A percentile compares a stretch with the other conserved stretches of the same genome.
Evolutionary conservation across 2,888 invertebrate species (phyloP).

Genomic region (Abrostola tripartita): DNA sequence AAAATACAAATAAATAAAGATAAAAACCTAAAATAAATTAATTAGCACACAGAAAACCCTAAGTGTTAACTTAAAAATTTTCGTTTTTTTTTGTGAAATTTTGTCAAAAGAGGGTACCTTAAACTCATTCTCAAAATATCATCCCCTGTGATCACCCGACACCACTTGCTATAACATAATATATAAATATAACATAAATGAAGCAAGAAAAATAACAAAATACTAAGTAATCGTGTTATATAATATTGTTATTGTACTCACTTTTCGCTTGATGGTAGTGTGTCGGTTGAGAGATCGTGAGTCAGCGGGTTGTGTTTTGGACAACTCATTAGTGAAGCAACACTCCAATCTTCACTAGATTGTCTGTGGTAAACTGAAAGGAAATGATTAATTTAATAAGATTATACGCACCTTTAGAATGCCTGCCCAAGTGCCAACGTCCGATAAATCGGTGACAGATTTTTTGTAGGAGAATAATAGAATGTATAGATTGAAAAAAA

Average conservation of each 20-base stretch:
- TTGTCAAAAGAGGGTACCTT: slow-evolving; percentile 87
- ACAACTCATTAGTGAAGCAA: slow-evolving; percentile 92
- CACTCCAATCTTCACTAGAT: slow-evolving; percentile 90
- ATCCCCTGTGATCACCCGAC: slow-evolving; percentile 90
- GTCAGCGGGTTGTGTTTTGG: slow-evolving; percentile 88
- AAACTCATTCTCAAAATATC: slow-evolving; percentile 93
- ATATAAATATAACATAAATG: slow-evolving; percentile 50
- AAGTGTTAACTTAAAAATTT: slow-evolving; percentile 48
- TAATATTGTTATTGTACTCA: slow-evolving; percentile 64
- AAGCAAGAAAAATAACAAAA: slow-evolving; percentile 41
- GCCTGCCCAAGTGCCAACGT: no score
- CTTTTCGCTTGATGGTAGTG: slow-evolving; percentile 84
- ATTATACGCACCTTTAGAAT: no score
- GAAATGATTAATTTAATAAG: not conserved
- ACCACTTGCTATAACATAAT: slow-evolving; percentile 85
- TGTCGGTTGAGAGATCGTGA: slow-evolving; percentile 74
- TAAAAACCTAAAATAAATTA: slow-evolving; percentile 56
- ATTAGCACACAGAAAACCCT: slow-evolving; percentile 52
- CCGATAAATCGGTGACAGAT: no score
- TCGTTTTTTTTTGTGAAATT: slow-evolving; percentile 29
- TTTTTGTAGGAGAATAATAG: no score
- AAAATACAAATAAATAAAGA: slow-evolving; percentile 7
- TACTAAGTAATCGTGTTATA: slow-evolving; percentile 11
- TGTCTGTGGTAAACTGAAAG: slow-evolving; percentile 77
- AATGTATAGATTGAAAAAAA: no score